phyloP scores from a whole-genome alignment of 2,113 vertebrate species.

The Cochlearius cochlearius region DNA sequence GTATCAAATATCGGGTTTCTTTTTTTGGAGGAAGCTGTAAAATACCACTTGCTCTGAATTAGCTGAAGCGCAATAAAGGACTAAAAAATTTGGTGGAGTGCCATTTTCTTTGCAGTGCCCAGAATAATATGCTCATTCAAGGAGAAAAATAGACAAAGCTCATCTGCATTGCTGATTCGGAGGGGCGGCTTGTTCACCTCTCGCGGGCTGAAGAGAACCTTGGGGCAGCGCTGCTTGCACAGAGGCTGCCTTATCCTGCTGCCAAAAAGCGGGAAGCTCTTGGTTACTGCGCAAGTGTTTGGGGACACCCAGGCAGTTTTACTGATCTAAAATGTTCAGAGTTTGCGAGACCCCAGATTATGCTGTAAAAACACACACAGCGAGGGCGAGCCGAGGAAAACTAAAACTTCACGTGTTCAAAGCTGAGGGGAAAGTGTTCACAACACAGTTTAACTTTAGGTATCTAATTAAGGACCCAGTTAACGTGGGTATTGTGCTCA shows the following conservation, averaged over 20 bases:
- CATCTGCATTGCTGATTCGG: background rate
- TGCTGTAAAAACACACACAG: background rate
- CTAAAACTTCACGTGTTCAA: accelerated
- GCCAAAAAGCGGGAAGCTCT: background rate
- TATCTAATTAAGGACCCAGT: background rate
- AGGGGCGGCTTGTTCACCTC: background rate
- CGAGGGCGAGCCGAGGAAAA: background rate
- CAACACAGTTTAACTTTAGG: background rate
- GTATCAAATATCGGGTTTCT: background rate
- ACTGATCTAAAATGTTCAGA: background rate
- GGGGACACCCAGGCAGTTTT: background rate
- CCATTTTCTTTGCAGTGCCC: background rate
- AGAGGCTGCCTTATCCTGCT: background rate
- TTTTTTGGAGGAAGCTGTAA: background rate
- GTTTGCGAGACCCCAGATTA: background rate
- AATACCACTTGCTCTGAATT: background rate
- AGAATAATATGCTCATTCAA: background rate
- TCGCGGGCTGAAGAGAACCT: background rate
- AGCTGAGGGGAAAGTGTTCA: background rate
- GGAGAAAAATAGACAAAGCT: background rate
- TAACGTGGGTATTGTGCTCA: background rate
- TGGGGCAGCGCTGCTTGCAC: accelerated
- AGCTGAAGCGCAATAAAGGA: background rate
- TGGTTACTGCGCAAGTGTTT: background rate
- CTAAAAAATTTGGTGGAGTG: background rate